Percentiles rank a stretch among this genome's conserved stretches.
Evolutionary conservation across 2,888 invertebrate genomes (phyloP).

Genomic region (Lomographa bimaculata): DNA sequence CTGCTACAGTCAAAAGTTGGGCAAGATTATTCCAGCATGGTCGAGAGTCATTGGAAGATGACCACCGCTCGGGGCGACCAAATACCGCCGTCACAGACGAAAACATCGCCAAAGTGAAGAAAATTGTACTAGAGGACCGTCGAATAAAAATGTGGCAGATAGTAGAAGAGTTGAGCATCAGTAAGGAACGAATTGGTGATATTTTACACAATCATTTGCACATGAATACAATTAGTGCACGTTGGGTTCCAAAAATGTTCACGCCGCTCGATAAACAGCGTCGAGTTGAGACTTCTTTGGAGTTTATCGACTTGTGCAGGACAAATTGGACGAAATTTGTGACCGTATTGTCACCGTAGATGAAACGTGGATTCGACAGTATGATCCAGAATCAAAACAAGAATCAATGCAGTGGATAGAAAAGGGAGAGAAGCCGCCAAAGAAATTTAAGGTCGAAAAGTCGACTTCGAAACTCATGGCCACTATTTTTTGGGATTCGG

Average conservation of each 20-base stretch:
- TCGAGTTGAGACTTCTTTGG: conserved; percentile 28
- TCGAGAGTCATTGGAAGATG: neutral
- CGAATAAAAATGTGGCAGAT: conserved; percentile 16
- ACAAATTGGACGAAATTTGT: conserved; percentile 16
- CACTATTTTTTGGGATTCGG: conserved; percentile 23
- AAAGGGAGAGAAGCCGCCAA: conserved; percentile 31
- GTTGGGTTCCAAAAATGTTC: conserved; percentile 42
- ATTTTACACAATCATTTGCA: neutral
- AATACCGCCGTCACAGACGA: neutral
- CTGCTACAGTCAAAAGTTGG: too few relatives aligned
- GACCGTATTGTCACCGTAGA: conserved; percentile 27
- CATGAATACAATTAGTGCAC: too few relatives aligned
- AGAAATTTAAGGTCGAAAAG: conserved; percentile 31
- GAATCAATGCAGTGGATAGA: conserved; percentile 34
- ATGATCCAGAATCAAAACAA: conserved; percentile 35
- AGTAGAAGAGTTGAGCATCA: conserved; percentile 1
- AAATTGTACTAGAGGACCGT: neutral
- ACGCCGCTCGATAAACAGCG: conserved; percentile 33
- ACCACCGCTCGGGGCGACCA: neutral
- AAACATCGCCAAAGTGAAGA: neutral
- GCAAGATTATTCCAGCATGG: too few relatives aligned
- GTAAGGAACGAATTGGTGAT: neutral
- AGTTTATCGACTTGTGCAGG: conserved; percentile 22
- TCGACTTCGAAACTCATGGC: conserved; percentile 72
- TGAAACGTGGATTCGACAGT: conserved; percentile 38